phyloP scores from a whole-genome alignment of 2,113 vertebrate genomes.

The Microtus oregoni region DNA sequence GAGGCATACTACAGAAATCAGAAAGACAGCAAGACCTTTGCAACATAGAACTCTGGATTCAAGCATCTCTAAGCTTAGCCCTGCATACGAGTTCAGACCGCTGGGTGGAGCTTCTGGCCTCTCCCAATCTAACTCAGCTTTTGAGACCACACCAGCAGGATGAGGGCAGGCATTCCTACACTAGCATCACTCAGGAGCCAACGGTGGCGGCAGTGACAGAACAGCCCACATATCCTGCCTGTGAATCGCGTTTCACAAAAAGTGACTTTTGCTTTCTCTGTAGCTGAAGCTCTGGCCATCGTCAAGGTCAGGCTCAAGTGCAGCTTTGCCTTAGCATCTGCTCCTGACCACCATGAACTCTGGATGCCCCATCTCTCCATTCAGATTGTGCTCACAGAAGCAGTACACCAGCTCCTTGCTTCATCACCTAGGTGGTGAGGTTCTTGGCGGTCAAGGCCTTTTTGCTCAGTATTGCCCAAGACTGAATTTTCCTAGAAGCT shows the following conservation, averaged over 20 bases:
- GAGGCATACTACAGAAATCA: too few species aligned
- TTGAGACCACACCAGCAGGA: not conserved
- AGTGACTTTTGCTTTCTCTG: not conserved
- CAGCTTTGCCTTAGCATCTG: not conserved
- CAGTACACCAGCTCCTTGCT: not conserved
- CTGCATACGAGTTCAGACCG: not conserved
- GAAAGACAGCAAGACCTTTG: not conserved
- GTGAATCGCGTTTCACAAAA: not conserved
- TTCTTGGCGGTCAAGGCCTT: not conserved
- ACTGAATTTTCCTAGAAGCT: not conserved
- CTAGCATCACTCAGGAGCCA: not conserved
- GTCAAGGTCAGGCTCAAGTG: not conserved
- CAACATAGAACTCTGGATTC: not conserved
- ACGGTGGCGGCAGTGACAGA: not conserved
- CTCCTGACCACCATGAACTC: not conserved
- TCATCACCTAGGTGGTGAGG: not conserved
- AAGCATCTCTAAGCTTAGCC: not conserved
- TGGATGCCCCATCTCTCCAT: not conserved
- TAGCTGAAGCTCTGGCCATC: not conserved
- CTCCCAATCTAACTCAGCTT: not conserved
- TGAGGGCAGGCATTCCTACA: too few species aligned
- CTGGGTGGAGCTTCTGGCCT: not conserved
- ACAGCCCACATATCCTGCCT: too few species aligned
- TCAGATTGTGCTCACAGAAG: not conserved
- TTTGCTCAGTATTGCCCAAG: not conserved